Conservation (phyloP, 2,888 invertebrate species). For the Cerceris rybyensis region DNA sequence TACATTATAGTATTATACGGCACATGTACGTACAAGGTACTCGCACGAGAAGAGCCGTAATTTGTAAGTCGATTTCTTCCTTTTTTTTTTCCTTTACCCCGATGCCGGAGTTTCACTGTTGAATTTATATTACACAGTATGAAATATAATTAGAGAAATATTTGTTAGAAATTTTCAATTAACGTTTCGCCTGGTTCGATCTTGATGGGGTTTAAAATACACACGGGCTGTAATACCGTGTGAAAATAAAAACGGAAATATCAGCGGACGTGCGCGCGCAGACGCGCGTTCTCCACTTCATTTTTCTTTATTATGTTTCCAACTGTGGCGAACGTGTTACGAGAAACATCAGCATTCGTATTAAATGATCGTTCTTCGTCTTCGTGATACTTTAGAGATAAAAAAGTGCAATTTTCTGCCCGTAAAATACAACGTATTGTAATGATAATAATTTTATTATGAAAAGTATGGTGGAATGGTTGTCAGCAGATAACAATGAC, state of each 20-base stretch:
- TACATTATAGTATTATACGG: conserved; percentile 58
- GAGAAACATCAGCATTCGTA: conserved; percentile 69
- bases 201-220: not conserved
- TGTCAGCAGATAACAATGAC: too few relatives aligned
- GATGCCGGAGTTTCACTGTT: not conserved
- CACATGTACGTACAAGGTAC: conserved; percentile 56
- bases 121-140: not conserved
- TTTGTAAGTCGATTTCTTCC: conserved; percentile 63
- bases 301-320: not conserved
- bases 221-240: too few relatives aligned
- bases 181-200: not conserved
- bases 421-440: too few relatives aligned
- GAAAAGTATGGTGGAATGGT: too few relatives aligned
- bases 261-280: too few relatives aligned
- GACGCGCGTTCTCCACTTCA: conserved; percentile 23
- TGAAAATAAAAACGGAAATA: too few relatives aligned
- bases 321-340: not conserved
- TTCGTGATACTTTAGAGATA: conserved; percentile 52
- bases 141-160: not conserved
- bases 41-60: conserved; percentile 60
- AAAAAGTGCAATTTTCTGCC: not conserved
- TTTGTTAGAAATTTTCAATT: not conserved
- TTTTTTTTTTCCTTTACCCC: conserved; percentile 22
- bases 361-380: conserved; percentile 67
- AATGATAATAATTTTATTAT: too few relatives aligned